Percentiles rank a stretch among this genome's conserved stretches.
phyloP scores from a whole-genome alignment of 1,140 invertebrate species.

The Drosophila pseudoananassae region DNA sequence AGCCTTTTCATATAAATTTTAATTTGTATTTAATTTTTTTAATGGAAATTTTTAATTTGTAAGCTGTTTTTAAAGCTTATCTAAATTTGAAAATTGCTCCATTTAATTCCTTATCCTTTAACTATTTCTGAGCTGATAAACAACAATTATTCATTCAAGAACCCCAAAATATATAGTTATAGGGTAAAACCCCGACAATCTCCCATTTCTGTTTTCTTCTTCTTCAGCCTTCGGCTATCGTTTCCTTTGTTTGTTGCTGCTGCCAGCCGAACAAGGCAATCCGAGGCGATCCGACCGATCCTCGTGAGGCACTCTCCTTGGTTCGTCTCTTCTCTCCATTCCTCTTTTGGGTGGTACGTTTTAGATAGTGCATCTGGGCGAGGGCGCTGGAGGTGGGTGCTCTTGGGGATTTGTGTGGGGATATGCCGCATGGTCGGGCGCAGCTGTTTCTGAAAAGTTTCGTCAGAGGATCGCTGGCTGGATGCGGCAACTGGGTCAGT shows the following conservation, averaged over 20 bases:
- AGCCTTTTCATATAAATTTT: too few species aligned
- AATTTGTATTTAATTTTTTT: too few species aligned
- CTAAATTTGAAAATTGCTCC: too few species aligned
- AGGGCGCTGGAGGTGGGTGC: background rate
- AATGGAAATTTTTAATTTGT: too few species aligned
- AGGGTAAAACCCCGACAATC: slow-evolving; percentile 5
- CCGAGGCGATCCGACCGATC: slow-evolving; percentile 21
- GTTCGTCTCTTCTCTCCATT: background rate
- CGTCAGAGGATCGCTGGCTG: slow-evolving; percentile 62
- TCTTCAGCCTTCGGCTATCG: slow-evolving; percentile 19
- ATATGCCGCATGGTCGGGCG: slow-evolving; percentile 30
- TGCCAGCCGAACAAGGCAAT: slow-evolving; percentile 19
- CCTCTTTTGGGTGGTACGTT: background rate
- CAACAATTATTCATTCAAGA: too few species aligned
- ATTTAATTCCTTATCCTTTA: too few species aligned
- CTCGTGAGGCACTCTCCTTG: slow-evolving; percentile 9
- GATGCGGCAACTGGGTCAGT: slow-evolving; percentile 67
- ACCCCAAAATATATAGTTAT: background rate
- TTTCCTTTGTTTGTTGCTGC: slow-evolving; percentile 35
- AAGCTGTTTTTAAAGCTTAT: too few species aligned
- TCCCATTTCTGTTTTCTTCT: background rate
- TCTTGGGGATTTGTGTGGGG: slow-evolving; percentile 14
- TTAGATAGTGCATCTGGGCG: slow-evolving; percentile 5
- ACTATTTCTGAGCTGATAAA: too few species aligned
- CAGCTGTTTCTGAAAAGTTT: slow-evolving; percentile 58